A percentile compares a stretch with the other conserved stretches of the same genome.
Evolutionary conservation across 2,888 invertebrate species (phyloP).

Genomic region (Augiades crinisus): DNA sequence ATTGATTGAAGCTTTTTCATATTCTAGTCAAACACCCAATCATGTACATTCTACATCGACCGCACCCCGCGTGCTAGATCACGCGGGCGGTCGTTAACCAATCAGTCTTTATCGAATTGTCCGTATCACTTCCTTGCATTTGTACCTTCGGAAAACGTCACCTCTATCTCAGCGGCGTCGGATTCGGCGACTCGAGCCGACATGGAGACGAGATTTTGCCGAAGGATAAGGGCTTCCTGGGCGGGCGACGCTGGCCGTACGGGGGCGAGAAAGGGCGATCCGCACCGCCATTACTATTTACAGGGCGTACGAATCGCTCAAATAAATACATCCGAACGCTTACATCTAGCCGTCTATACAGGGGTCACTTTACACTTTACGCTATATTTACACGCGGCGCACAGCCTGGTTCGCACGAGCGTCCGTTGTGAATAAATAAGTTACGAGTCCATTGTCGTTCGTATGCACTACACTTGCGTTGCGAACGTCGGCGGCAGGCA

Average conservation of each 20-base stretch:
- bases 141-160: not conserved
- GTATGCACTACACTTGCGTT: conserved; percentile 86
- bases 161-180: not conserved
- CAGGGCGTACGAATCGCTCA: conserved; percentile 69
- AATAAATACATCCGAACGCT: conserved; percentile 79
- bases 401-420: conserved; percentile 77
- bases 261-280: conserved; percentile 57
- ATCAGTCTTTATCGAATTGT: too few relatives aligned
- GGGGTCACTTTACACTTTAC: conserved; percentile 76
- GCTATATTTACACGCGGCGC: conserved; percentile 80
- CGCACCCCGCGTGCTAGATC: too few relatives aligned
- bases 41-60: too few relatives aligned
- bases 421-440: conserved; percentile 74
- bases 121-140: too few relatives aligned
- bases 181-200: not conserved
- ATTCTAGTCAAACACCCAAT: too few relatives aligned
- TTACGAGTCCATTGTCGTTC: conserved; percentile 55
- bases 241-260: conserved; percentile 57
- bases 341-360: conserved; percentile 78
- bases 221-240: too few relatives aligned
- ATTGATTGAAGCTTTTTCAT: too few relatives aligned
- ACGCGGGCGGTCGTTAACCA: too few relatives aligned
- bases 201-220: not conserved
- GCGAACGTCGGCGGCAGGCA: conserved; percentile 88
- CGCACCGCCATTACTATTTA: conserved; percentile 70